Conservation (phyloP, 2,113 vertebrate genomes). For the western clawed frog (Xenopus tropicalis) region DNA sequence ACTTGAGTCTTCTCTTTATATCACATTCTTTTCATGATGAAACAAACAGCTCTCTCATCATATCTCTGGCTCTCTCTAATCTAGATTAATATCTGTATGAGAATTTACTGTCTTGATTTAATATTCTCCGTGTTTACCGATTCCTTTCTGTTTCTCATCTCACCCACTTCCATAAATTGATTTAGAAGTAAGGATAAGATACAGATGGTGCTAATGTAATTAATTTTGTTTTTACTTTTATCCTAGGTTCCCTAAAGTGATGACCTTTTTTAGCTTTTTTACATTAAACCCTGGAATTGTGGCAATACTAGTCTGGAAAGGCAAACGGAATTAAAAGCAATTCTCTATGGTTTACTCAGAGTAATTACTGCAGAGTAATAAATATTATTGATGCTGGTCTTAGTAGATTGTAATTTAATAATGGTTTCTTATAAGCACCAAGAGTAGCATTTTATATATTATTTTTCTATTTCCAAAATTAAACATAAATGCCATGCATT, state of each 20-base stretch:
- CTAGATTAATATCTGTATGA: background rate
- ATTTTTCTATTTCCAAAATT: background rate
- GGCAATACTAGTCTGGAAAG: background rate
- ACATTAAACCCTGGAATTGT: background rate
- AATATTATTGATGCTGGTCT: background rate
- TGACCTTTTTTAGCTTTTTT: background rate
- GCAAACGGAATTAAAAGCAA: background rate
- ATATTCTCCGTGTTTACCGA: constrained; percentile 1
- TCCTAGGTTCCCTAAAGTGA: background rate
- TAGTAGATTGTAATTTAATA: background rate
- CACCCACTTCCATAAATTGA: background rate
- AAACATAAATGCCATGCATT: background rate
- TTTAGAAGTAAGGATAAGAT: background rate
- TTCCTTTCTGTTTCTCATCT: background rate
- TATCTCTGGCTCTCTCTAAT: background rate
- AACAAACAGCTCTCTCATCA: background rate
- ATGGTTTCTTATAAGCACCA: background rate
- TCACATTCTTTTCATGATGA: background rate
- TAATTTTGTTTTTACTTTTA: background rate
- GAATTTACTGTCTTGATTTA: background rate
- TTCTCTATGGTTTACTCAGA: background rate
- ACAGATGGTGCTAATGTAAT: background rate
- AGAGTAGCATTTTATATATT: background rate
- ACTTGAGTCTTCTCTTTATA: background rate
- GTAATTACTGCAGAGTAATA: background rate